Conservation (phyloP, 2,113 vertebrate genomes). For the Merops nubicus region DNA sequence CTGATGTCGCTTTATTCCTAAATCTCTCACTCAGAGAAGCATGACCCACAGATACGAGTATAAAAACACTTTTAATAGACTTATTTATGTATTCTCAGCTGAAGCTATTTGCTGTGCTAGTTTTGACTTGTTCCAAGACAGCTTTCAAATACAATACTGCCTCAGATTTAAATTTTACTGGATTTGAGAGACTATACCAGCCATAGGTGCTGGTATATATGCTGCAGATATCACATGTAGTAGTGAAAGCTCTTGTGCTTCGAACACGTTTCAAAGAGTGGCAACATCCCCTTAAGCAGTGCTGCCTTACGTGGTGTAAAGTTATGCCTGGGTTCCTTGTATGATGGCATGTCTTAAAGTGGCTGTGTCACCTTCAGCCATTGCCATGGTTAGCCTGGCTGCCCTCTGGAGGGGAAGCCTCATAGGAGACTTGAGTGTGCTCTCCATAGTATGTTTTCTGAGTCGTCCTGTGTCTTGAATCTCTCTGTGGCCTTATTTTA, state of each 20-base stretch:
- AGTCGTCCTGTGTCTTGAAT: not conserved
- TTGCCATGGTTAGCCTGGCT: not conserved
- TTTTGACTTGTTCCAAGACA: not conserved
- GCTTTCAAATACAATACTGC: not conserved
- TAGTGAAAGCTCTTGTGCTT: not conserved
- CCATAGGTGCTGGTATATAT: not conserved
- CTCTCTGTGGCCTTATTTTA: not conserved
- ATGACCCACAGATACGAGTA: not conserved
- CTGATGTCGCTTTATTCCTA: not conserved
- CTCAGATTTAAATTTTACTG: not conserved
- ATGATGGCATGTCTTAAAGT: not conserved
- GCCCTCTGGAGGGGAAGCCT: not conserved
- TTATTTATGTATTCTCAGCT: not conserved
- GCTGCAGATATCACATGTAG: not conserved
- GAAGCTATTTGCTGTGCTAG: rapidly evolving
- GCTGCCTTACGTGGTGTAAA: not conserved
- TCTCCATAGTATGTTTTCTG: not conserved
- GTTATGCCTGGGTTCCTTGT: not conserved
- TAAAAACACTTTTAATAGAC: not conserved
- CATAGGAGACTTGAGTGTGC: not conserved
- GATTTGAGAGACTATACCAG: not conserved
- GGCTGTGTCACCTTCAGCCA: not conserved
- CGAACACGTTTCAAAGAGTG: not conserved
- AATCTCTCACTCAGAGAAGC: not conserved
- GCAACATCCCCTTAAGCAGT: not conserved